phyloP scores from a whole-genome alignment of 1,140 invertebrate species.

The Bombus affinis region DNA sequence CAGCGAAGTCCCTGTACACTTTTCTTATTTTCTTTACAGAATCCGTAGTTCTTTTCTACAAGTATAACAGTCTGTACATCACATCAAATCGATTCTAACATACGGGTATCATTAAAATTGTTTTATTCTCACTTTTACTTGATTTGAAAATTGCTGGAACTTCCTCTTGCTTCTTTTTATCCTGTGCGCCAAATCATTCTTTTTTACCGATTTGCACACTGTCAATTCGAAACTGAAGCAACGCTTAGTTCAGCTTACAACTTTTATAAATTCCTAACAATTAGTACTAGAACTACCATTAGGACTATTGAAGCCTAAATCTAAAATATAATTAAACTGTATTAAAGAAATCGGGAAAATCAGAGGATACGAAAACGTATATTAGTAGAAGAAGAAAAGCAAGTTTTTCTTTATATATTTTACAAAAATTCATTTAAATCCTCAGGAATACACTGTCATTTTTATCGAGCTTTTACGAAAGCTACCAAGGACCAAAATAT shows the following conservation, averaged over 20 bases:
- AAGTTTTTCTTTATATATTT: background rate
- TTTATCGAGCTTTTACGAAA: too few relatives aligned
- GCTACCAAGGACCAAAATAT: too few relatives aligned
- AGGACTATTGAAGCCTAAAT: background rate
- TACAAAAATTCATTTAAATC: background rate
- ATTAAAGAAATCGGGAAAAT: background rate
- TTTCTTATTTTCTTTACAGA: conserved; percentile 10
- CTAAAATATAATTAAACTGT: background rate
- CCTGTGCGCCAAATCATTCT: conserved; percentile 6
- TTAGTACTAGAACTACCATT: background rate
- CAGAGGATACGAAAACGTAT: background rate
- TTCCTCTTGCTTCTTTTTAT: conserved; percentile 40
- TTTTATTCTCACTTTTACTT: conserved; percentile 31
- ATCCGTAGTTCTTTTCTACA: conserved; percentile 6
- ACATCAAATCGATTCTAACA: too few relatives aligned
- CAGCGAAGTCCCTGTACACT: conserved; percentile 5
- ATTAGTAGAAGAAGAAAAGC: background rate
- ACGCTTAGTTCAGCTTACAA: too few relatives aligned
- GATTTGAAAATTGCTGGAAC: conserved; percentile 11
- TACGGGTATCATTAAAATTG: background rate
- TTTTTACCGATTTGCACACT: conserved; percentile 20
- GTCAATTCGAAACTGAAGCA: conserved; percentile 49
- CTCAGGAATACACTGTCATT: too few relatives aligned
- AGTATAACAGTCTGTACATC: background rate
- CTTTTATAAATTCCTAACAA: too few relatives aligned